Evolutionary conservation across 1,140 invertebrate species (phyloP).

Genomic region (Drosophila tristis): DNA sequence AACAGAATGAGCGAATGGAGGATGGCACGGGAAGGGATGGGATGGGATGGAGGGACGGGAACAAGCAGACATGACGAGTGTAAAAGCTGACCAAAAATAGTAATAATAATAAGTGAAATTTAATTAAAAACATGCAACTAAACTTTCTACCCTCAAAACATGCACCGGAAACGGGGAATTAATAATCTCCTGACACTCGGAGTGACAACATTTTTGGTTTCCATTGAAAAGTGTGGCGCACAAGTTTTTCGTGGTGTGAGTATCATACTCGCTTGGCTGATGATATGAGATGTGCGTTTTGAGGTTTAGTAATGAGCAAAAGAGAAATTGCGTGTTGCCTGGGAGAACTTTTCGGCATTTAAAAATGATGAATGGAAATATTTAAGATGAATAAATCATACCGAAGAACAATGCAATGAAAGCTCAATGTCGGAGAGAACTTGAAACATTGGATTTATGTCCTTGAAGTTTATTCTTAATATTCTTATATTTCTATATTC

Average conservation of each 20-base stretch:
- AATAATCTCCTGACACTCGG: conserved; percentile 29
- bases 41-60: too few relatives aligned
- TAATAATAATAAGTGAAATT: conserved; percentile 51
- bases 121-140: conserved; percentile 47
- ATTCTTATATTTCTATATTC: background rate
- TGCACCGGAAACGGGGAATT: conserved; percentile 28
- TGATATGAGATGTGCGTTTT: too few relatives aligned
- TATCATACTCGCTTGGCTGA: too few relatives aligned
- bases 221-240: background rate
- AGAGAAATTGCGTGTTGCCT: too few relatives aligned
- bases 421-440: too few relatives aligned
- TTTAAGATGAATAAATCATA: too few relatives aligned
- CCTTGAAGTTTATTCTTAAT: background rate
- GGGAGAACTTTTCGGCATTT: too few relatives aligned
- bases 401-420: too few relatives aligned
- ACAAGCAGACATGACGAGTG: conserved; percentile 20
- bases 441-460: background rate
- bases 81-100: conserved; percentile 34
- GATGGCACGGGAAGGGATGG: too few relatives aligned
- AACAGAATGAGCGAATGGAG: conserved; percentile 6
- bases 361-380: too few relatives aligned
- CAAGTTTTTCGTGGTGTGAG: background rate
- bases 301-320: too few relatives aligned
- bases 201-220: conserved; percentile 34
- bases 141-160: conserved; percentile 23